Base-by-base conservation (phyloP, 1,140 invertebrate species). In the Anastrepha obliqua region DNA sequence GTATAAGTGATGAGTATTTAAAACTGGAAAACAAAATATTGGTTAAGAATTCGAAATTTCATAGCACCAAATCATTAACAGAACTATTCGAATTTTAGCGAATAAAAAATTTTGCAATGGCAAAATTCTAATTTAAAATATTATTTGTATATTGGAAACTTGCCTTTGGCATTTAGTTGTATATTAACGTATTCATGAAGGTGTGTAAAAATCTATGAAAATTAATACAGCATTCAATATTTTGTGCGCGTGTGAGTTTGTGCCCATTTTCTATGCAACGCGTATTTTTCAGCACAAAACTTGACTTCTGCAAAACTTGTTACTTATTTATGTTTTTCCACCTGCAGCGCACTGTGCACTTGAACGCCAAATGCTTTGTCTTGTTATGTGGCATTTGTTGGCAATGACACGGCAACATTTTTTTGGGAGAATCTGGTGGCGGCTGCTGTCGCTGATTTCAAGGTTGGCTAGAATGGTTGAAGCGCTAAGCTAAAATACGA, bases 371-470 rank as follows among this genome's bases (percentile, higher is more conserved):
- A 17, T 6, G 5, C 29, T 17, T 11, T 81, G 13, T 44, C 67
- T 81, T 58, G 74, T 15, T 47, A 17, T 74, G 70, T 5, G 7
- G 47, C 47, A 29, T n/a, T 81, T 20, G 74, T 29, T 81, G 44
- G 74, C 74, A 81, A 81, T 81, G 74, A 51, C 74, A 81, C n/a
- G 9, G 74, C 47, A 55, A 55, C 3, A 81, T 44, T 29, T 81
- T 81, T 81, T 81, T 47, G 74, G 74, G 74, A 81, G 47, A 9
- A 55, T 42, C 20, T 81, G 17, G 17, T 20, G 51, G 74, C 47
- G 20, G 47, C 3, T 17, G 5, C 60, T 55, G 51, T 55, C 11
- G 51, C 51, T 8, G n/a, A 13, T n/a, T 62, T 55, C 74, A 81
- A 81, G 74, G 74, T 55, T 4, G 15, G 13, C n/a, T 4, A 1